Evolutionary conservation across 2,113 vertebrate species (phyloP).

Genomic region (Clarias gariepinus): DNA sequence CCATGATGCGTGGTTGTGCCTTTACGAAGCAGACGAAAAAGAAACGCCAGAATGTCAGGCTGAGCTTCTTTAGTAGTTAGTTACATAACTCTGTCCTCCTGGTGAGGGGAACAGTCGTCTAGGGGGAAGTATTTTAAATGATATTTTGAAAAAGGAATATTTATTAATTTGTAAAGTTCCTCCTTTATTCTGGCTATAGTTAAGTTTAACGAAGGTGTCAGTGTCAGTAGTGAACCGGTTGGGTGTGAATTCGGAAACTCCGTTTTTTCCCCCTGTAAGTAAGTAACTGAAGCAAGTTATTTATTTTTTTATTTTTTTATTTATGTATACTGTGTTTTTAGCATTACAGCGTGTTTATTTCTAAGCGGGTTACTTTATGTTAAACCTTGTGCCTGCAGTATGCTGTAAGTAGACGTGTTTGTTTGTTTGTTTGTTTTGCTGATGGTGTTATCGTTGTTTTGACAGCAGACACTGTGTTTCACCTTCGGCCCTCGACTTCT

Average conservation of each 20-base stretch:
- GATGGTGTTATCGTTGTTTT: background rate
- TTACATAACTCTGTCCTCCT: background rate
- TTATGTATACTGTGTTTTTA: background rate
- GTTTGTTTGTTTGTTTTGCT: background rate
- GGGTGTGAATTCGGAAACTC: constrained; percentile 1
- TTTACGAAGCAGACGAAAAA: background rate
- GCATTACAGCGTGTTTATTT: background rate
- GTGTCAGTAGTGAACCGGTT: background rate
- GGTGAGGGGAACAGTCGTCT: background rate
- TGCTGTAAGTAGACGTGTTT: too few species aligned
- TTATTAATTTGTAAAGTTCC: background rate
- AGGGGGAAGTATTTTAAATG: background rate
- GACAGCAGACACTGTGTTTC: background rate
- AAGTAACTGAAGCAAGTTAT: background rate
- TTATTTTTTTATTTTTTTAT: background rate
- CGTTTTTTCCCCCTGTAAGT: background rate
- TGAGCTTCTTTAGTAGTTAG: background rate
- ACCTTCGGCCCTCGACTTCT: background rate
- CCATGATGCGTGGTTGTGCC: background rate
- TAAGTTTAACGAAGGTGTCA: constrained; percentile 2
- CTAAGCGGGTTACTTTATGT: background rate
- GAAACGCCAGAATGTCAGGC: background rate
- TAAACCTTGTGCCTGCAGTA: background rate
- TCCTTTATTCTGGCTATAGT: background rate
- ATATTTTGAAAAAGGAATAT: background rate